Evolutionary conservation across 2,888 invertebrate species (phyloP).

Genomic region (Volucella inflata): DNA sequence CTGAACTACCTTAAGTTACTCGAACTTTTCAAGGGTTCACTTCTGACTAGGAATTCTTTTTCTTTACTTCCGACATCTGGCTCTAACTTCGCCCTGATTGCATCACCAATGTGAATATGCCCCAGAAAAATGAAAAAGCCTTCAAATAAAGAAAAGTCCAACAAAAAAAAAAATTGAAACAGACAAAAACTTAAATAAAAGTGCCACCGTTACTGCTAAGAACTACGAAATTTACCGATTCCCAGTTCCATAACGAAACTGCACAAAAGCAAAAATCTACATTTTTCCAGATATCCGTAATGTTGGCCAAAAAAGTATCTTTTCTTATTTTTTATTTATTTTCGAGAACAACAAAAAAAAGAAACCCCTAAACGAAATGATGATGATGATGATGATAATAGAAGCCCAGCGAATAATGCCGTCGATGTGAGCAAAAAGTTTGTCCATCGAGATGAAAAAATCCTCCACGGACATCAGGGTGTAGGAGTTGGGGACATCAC

Average conservation of each 20-base stretch:
- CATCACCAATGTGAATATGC: conserved; percentile 46
- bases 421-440: conserved; percentile 68
- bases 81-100: neutral
- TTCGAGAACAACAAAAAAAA: conserved; percentile 8
- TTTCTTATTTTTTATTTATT: conserved; percentile 4
- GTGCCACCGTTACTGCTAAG: conserved; percentile 52
- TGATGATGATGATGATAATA: conserved; percentile 60
- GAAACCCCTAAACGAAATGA: conserved; percentile 18
- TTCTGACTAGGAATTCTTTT: too few species aligned
- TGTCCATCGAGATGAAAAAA: conserved; percentile 60
- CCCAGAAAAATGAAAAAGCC: conserved; percentile 49
- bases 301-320: conserved; percentile 37
- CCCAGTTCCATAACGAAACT: conserved; percentile 46
- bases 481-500: conserved; percentile 18
- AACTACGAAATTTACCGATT: conserved; percentile 52
- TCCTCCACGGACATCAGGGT: conserved; percentile 52
- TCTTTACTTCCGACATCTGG: too few species aligned
- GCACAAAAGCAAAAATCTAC: conserved; percentile 58
- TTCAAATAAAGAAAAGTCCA: conserved; percentile 1
- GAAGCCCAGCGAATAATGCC: conserved; percentile 62
- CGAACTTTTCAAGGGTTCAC: too few species aligned
- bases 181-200: conserved; percentile 43
- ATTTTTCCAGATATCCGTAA: conserved; percentile 41
- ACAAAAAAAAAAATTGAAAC: neutral
- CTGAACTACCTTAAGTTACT: too few species aligned